phyloP scores from a whole-genome alignment of 2,113 vertebrate species.

The Puntigrus tetrazona region DNA sequence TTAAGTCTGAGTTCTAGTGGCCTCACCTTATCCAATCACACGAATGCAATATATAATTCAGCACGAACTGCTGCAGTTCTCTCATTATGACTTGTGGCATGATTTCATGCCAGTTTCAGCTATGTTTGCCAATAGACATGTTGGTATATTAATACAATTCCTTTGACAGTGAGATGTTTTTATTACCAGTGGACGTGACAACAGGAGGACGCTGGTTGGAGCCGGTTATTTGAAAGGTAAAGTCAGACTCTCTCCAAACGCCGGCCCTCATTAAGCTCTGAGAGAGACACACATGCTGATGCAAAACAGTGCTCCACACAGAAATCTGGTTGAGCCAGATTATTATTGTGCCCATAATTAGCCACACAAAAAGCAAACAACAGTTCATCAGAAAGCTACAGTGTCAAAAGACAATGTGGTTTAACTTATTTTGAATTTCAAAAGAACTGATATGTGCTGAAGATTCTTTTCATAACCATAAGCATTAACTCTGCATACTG shows the following conservation, averaged over 20 bases:
- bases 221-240: slow-evolving; percentile 31
- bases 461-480: slow-evolving; percentile 73
- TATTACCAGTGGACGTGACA: slow-evolving; percentile 50
- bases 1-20: slow-evolving; percentile 70
- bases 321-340: slow-evolving; percentile 52
- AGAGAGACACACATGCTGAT: slow-evolving; percentile 14
- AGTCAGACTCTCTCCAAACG: slow-evolving; percentile 15
- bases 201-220: slow-evolving; percentile 6
- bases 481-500: slow-evolving; percentile 78
- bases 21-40: slow-evolving; percentile 76
- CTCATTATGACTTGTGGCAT: slow-evolving; percentile 70
- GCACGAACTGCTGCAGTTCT: slow-evolving; percentile 69
- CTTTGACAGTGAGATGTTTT: slow-evolving; percentile 59
- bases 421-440: slow-evolving; percentile 75
- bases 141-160: slow-evolving; percentile 53
- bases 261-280: slow-evolving; percentile 44
- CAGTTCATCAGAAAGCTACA: slow-evolving; percentile 57
- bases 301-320: slow-evolving; percentile 27
- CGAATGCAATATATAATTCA: slow-evolving; percentile 77
- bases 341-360: slow-evolving; percentile 69
- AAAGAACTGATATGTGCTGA: slow-evolving; percentile 68
- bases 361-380: slow-evolving; percentile 67
- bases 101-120: slow-evolving; percentile 63
- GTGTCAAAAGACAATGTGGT: slow-evolving; percentile 65
- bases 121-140: slow-evolving; percentile 52